Conservation (phyloP, 2,113 vertebrate genomes). For the Brienomyrus longianalis region DNA sequence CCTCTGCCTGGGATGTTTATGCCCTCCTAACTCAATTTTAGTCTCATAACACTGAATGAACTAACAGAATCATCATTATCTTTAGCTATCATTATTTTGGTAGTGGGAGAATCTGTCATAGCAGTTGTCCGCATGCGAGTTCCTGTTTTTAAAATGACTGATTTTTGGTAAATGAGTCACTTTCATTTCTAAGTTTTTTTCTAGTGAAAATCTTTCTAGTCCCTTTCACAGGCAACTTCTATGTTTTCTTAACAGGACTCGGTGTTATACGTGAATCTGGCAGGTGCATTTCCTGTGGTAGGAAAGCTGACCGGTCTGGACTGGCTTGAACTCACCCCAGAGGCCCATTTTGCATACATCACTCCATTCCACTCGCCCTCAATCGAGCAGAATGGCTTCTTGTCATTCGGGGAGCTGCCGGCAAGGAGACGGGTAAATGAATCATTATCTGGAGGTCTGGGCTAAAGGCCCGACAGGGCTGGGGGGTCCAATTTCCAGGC, state of each 20-base stretch:
- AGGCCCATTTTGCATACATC: constrained; percentile 87
- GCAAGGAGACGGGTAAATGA: constrained; percentile 24
- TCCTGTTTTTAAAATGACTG: neutral
- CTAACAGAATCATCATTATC: neutral
- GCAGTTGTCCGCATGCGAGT: neutral
- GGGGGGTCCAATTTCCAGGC: neutral
- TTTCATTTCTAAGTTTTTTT: neutral
- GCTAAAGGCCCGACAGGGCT: neutral
- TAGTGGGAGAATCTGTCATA: neutral
- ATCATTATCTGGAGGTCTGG: neutral
- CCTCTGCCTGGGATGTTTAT: neutral
- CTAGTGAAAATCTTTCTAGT: neutral
- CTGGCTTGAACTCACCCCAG: constrained; percentile 71
- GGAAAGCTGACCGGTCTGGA: neutral
- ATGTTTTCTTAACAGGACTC: neutral
- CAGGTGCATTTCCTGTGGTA: neutral
- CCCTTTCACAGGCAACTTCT: neutral
- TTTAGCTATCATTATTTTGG: neutral
- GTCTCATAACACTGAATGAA: neutral
- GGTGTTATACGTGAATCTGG: neutral
- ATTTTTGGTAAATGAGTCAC: neutral
- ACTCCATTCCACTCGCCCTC: constrained; percentile 98
- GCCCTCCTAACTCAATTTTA: neutral
- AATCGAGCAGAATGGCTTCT: constrained; percentile 90
- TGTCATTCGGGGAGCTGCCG: constrained; percentile 85